These are phyloP conservation scores for Exocentrus adspersus DNA, from an alignment of 2,888 invertebrate genomes.

Conservation along the genomic window DNA sequence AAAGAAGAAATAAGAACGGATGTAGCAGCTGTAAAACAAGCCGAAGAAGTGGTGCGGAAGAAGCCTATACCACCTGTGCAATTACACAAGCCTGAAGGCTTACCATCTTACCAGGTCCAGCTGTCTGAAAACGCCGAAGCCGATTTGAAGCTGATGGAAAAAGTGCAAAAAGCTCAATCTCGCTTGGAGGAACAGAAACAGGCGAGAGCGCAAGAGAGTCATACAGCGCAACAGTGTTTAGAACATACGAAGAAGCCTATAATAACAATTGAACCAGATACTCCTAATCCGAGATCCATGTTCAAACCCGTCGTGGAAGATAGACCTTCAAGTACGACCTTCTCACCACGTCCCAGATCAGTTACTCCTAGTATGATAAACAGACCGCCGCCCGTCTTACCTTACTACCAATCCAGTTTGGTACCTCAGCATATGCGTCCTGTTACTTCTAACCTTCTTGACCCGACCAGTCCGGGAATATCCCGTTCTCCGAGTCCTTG, in stretches of 20 bases:
- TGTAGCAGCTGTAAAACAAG: slow-evolving; percentile 46
- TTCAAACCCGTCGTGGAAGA: slow-evolving; percentile 75
- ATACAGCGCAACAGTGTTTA: slow-evolving; percentile 24
- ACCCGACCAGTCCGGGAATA: slow-evolving; percentile 69
- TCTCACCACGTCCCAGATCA: slow-evolving; percentile 69
- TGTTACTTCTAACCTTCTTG: slow-evolving; percentile 69
- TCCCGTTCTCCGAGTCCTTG: slow-evolving; percentile 76
- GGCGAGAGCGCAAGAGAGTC: slow-evolving; percentile 12
- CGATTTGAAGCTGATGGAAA: slow-evolving; percentile 50
- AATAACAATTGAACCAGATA: slow-evolving; percentile 54
- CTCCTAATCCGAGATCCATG: slow-evolving; percentile 58
- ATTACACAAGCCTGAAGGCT: slow-evolving; percentile 71
- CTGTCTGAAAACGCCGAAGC: slow-evolving; percentile 60
- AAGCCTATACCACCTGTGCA: slow-evolving; percentile 51
- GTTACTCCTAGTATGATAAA: slow-evolving; percentile 78
- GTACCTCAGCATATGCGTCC: slow-evolving; percentile 74
- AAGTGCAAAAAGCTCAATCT: slow-evolving; percentile 47
- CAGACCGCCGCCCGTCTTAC: slow-evolving; percentile 79
- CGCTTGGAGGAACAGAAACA: slow-evolving; percentile 41
- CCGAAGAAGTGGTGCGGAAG: slow-evolving; percentile 52
- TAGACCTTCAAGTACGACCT: slow-evolving; percentile 60
- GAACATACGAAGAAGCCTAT: slow-evolving; percentile 50
- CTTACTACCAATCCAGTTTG: slow-evolving; percentile 82
- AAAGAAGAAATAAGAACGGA: slow-evolving; percentile 28
- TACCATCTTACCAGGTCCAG: slow-evolving; percentile 74